Conservation (phyloP, 2,113 vertebrate species). For the Clarias batrachus region DNA sequence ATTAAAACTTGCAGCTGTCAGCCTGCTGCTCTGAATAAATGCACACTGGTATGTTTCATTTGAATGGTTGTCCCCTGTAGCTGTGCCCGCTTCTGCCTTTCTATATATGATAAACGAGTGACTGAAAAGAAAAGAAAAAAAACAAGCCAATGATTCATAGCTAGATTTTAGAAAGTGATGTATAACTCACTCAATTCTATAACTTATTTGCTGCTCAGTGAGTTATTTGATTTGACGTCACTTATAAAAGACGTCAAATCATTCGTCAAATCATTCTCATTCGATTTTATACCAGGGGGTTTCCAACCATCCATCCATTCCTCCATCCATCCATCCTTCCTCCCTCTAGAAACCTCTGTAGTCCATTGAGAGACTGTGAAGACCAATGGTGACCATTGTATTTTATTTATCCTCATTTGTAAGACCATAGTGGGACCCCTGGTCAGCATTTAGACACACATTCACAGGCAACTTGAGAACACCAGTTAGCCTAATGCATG, state of each 20-base stretch:
- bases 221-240: not conserved
- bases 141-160: slow-evolving; percentile 16
- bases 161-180: slow-evolving; percentile 35
- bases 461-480: too few relatives aligned
- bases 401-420: too few relatives aligned
- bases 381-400: too few relatives aligned
- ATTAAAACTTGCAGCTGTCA: slow-evolving; percentile 35
- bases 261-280: not conserved
- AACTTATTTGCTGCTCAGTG: slow-evolving; percentile 17
- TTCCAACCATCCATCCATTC: too few relatives aligned
- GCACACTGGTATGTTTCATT: slow-evolving; percentile 29
- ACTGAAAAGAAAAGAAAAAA: slow-evolving; percentile 4
- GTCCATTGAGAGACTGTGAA: too few relatives aligned
- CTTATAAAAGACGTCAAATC: not conserved
- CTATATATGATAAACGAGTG: slow-evolving; percentile 18
- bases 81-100: slow-evolving; percentile 12
- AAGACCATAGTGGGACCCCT: too few relatives aligned
- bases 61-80: slow-evolving; percentile 37
- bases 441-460: too few relatives aligned
- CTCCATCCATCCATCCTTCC: too few relatives aligned
- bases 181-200: slow-evolving; percentile 11
- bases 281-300: not conserved
- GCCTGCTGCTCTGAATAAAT: slow-evolving; percentile 17
- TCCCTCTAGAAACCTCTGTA: too few relatives aligned
- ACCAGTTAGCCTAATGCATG: too few relatives aligned